Conservation (phyloP, 2,797 vertebrate genomes). For the Chloroceryle amazona region DNA sequence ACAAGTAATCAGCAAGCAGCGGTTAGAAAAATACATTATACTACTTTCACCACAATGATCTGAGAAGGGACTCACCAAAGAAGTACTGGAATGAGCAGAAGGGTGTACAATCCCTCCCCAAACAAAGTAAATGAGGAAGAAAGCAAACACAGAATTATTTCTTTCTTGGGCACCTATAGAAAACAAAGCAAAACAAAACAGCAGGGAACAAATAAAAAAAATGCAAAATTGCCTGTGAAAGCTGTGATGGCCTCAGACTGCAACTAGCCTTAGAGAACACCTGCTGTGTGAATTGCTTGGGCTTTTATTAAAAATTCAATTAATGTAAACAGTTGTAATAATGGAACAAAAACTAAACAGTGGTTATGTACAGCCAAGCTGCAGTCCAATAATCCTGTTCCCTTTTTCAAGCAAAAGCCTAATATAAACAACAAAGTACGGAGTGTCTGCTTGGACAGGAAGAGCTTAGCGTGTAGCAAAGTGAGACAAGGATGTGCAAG, state of each 20-base stretch:
- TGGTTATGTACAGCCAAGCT: not conserved
- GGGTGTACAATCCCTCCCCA: not conserved
- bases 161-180: not conserved
- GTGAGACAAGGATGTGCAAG: accelerated
- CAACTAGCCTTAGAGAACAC: not conserved
- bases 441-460: not conserved
- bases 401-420: not conserved
- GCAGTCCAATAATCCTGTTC: not conserved
- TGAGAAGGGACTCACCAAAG: not conserved
- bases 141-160: slow-evolving; percentile 26
- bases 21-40: not conserved
- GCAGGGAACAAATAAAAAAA: not conserved
- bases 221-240: not conserved
- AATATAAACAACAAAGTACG: not conserved
- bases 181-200: slow-evolving; percentile 21
- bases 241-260: not conserved
- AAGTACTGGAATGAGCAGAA: slow-evolving; percentile 1
- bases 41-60: not conserved
- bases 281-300: slow-evolving; percentile 13
- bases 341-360: not conserved
- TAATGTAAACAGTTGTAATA: slow-evolving; percentile 14
- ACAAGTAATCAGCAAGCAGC: not conserved
- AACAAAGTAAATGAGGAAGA: not conserved
- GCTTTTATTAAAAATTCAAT: slow-evolving; percentile 57
- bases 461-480: not conserved